phyloP scores from a whole-genome alignment of 2,888 invertebrate genomes.

The Mesodorylaimus sp. region DNA sequence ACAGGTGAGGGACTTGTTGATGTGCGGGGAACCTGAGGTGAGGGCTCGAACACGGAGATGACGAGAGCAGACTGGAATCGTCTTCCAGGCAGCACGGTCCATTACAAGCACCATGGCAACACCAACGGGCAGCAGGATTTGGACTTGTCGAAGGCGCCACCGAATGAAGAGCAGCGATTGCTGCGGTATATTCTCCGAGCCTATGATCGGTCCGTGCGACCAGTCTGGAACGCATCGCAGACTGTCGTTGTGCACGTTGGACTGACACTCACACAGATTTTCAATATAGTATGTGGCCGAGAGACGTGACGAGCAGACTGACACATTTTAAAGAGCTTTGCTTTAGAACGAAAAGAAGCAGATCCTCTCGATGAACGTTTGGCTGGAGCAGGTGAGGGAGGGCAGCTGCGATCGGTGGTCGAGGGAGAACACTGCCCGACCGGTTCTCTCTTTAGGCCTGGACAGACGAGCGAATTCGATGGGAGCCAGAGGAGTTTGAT shows the following conservation, averaged over 20 bases:
- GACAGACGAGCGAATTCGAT: conserved; percentile 20
- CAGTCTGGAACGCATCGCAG: conserved; percentile 33
- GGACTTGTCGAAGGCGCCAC: conserved; percentile 5
- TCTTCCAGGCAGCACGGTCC: no score
- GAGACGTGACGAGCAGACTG: background rate
- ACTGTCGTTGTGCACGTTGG: conserved; percentile 36
- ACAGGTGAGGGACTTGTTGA: no score
- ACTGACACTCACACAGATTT: conserved; percentile 40
- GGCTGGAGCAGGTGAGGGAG: conserved; percentile 37
- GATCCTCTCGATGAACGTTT: conserved; percentile 38
- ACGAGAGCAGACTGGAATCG: no score
- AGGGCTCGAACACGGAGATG: no score
- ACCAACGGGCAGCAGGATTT: no score
- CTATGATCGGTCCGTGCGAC: conserved; percentile 37
- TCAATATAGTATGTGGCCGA: conserved; percentile 36
- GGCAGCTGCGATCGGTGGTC: no score
- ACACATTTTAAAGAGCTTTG: background rate
- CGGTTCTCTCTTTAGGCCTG: conserved; percentile 15
- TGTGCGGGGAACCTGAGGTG: no score
- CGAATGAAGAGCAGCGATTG: conserved; percentile 32
- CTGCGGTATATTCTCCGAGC: conserved; percentile 27
- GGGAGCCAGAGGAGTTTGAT: conserved; percentile 18
- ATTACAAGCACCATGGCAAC: no score
- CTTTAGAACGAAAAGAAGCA: conserved; percentile 39
- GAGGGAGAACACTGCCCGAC: no score